Base-by-base conservation (phyloP, 2,113 vertebrate species). In the Amphiprion ocellaris region DNA sequence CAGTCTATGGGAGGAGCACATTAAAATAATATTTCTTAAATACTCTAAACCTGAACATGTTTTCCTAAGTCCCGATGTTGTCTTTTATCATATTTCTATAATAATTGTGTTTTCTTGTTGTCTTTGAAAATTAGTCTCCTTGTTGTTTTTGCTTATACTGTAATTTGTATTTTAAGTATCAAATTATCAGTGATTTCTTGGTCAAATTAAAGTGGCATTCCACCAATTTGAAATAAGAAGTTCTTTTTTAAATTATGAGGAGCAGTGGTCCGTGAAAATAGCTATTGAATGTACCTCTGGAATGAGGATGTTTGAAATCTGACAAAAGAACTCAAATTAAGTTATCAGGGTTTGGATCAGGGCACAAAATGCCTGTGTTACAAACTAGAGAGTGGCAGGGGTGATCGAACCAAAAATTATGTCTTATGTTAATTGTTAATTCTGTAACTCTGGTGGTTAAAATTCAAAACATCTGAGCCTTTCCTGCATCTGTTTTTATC, bases 21-120 rank as follows among this genome's bases (percentile, higher is more conserved):
- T 28, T 46, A 47, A 68, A 83, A 70, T 33, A 39, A 44, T 10
- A 26, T 72, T 61, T 50, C 21, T 16, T 59, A 17, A 47, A 30
- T 0, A 11, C 24, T 9, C 30, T 33, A 10, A 21, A 50, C 21
- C 33, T 54, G 10, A 44, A 50, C 30, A 56, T 69, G 47, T 62
- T 30, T 28, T 10, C 10, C 28, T 11, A 10, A 64, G 10, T 33
- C 8, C 37, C 19, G 2, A 19, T 52, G 16, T 44, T 44, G 10
- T 14, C 54, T 19, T 19, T 44, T 26, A 26, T 26, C 3, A 55
- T 41, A 49, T 68, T 63, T 64, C 6, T 12, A 4, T 44, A 12
- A 44, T 28, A 30, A 30, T 5, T 30, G 5, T 6, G 8, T 44
- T 44, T 56, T 19, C 17, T 55, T 0, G 17, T 28, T 2, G 9